Conservation (phyloP, 2,888 invertebrate genomes). For the Lymantria dispar region DNA sequence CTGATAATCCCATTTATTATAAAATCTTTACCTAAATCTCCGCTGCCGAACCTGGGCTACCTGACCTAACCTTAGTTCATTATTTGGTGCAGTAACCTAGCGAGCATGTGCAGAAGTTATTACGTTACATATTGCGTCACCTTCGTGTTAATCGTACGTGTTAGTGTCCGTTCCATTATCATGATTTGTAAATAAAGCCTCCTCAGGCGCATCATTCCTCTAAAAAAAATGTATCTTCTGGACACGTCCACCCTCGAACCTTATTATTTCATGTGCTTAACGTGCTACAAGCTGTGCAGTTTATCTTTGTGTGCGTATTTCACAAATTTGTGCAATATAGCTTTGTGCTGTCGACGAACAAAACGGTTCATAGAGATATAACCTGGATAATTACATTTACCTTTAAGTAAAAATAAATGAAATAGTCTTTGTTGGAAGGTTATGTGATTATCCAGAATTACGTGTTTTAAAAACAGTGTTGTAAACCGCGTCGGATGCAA, state of each 20-base stretch:
- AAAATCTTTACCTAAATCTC: constrained; percentile 66
- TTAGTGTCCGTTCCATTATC: constrained; percentile 62
- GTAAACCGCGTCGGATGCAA: constrained; percentile 71
- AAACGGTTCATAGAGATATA: constrained; percentile 50
- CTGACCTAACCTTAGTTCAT: constrained; percentile 37
- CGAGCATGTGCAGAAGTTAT: constrained; percentile 74
- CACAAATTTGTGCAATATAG: constrained; percentile 76
- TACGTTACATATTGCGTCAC: constrained; percentile 64
- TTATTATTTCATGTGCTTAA: constrained; percentile 68
- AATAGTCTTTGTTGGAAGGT: constrained; percentile 11
- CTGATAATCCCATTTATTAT: constrained; percentile 62
- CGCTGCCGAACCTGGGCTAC: constrained; percentile 68
- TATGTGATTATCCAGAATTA: constrained; percentile 67
- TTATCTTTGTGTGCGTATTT: constrained; percentile 70
- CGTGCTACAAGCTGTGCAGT: constrained; percentile 81
- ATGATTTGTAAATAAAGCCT: constrained; percentile 55
- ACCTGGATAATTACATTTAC: constrained; percentile 63
- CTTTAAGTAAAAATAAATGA: constrained; percentile 4
- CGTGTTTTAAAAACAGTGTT: constrained; percentile 43
- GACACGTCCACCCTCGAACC: constrained; percentile 46
- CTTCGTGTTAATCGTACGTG: constrained; percentile 64
- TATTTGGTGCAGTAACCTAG: constrained; percentile 67
- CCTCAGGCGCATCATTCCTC: constrained; percentile 56
- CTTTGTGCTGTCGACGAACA: constrained; percentile 69
- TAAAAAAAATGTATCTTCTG: constrained; percentile 36